Evolutionary conservation across 2,113 vertebrate genomes (phyloP).

Genomic region (Girardinichthys multiradiatus): DNA sequence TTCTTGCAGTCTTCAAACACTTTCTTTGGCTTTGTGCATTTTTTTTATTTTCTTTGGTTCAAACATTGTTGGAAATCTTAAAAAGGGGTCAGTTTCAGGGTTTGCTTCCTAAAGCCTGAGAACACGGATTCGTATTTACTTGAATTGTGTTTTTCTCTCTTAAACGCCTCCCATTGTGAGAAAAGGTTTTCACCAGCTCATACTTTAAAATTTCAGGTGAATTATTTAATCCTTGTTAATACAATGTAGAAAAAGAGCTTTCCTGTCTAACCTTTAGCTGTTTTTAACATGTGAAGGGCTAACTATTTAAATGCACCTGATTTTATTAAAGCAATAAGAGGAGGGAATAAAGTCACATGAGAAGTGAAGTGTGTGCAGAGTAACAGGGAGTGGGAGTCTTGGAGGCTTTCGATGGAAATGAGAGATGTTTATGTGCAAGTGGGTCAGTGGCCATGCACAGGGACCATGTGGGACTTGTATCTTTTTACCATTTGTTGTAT

Average conservation of each 20-base stretch:
- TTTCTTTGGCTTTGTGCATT: background rate
- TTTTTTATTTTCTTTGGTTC: slow-evolving; percentile 12
- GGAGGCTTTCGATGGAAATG: slow-evolving; percentile 32
- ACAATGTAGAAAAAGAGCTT: too few species aligned
- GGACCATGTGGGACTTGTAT: slow-evolving; percentile 36
- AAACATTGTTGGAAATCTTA: slow-evolving; percentile 20
- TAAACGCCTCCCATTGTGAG: background rate
- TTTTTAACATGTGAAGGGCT: too few species aligned
- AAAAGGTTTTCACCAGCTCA: background rate
- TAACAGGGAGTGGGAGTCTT: slow-evolving; percentile 10
- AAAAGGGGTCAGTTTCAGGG: slow-evolving; percentile 21
- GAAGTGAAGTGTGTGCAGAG: background rate
- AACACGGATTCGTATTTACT: slow-evolving; percentile 14
- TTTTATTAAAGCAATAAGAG: slow-evolving; percentile 10
- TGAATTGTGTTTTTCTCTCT: background rate
- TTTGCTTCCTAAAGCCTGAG: slow-evolving; percentile 42
- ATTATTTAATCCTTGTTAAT: background rate
- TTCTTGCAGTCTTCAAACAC: slow-evolving; percentile 27
- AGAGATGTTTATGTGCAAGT: slow-evolving; percentile 54
- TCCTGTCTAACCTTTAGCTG: too few species aligned
- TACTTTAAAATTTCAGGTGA: background rate
- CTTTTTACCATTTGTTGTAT: slow-evolving; percentile 27
- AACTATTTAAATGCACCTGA: background rate
- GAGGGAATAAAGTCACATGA: slow-evolving; percentile 8
- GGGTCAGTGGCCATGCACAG: slow-evolving; percentile 58